A percentile compares a stretch with the other conserved stretches of the same genome.
phyloP scores from a whole-genome alignment of 2,113 vertebrate genomes.

The Eurystomus gularis region DNA sequence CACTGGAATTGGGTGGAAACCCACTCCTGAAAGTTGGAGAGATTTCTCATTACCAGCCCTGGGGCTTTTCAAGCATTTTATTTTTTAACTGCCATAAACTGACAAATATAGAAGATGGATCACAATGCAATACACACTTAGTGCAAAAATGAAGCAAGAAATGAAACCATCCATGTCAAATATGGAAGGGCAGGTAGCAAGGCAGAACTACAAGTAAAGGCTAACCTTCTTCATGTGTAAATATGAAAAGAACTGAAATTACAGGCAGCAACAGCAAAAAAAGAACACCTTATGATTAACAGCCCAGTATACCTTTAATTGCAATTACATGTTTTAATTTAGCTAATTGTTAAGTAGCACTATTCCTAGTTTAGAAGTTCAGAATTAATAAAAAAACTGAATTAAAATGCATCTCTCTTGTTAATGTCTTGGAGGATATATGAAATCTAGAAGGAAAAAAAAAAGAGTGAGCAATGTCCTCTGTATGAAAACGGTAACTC shows the following conservation, averaged over 20 bases:
- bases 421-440: background rate
- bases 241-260: background rate
- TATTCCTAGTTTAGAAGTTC: background rate
- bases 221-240: background rate
- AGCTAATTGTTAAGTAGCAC: background rate
- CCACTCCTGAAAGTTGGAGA: background rate
- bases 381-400: background rate
- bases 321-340: background rate
- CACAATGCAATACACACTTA: background rate
- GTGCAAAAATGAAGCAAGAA: slow-evolving; percentile 14
- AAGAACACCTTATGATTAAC: background rate
- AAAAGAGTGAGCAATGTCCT: background rate
- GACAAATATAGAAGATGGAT: slow-evolving; percentile 35
- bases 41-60: slow-evolving; percentile 13
- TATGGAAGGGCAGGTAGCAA: background rate
- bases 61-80: slow-evolving; percentile 38
- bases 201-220: background rate
- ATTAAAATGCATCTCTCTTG: background rate
- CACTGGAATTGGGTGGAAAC: background rate
- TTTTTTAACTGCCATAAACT: slow-evolving; percentile 51
- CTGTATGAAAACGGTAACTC: rapidly evolving
- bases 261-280: background rate
- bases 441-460: background rate
- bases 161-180: background rate
- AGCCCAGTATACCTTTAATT: background rate